These are phyloP conservation scores for Cyanoramphus novaezelandiae DNA, from an alignment of 2,113 vertebrate species.

Conservation along the genomic window DNA sequence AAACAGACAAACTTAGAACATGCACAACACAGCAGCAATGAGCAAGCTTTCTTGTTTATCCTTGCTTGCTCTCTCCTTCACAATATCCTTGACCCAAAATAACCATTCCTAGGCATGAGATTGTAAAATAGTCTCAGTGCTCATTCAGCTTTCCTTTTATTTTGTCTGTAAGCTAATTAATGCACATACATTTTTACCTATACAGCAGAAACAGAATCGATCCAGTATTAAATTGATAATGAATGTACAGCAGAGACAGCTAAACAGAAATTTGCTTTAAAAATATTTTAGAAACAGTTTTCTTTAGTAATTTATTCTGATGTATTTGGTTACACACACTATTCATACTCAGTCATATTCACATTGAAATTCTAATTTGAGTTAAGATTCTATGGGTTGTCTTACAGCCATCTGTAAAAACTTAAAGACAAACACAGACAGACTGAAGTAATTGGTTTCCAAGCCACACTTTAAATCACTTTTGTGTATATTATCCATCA, in stretches of 20 bases:
- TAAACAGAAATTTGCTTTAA: not conserved
- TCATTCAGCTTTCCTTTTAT: conserved; percentile 38
- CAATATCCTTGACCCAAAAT: conserved; percentile 54
- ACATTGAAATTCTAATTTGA: conserved; percentile 43
- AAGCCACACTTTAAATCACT: not conserved
- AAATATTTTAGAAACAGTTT: not conserved
- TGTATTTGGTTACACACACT: not conserved
- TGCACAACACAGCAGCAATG: not conserved
- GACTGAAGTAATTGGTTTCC: not conserved
- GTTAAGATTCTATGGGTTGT: not conserved
- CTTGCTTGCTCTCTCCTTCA: conserved; percentile 48
- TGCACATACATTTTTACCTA: not conserved
- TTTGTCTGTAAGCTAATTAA: not conserved
- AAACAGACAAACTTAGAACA: conserved; percentile 39
- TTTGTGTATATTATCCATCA: not conserved
- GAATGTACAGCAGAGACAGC: not conserved
- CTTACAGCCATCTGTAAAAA: conserved; percentile 33
- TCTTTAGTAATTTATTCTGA: conserved; percentile 41
- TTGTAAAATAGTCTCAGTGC: not conserved
- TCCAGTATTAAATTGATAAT: not conserved
- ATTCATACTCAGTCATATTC: not conserved
- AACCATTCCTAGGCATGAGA: not conserved
- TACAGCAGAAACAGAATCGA: not conserved
- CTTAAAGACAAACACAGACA: not conserved
- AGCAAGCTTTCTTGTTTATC: conserved; percentile 44